Percentiles rank a stretch among this genome's conserved stretches.
These are phyloP conservation scores for Microtus ochrogaster DNA, from an alignment of 2,113 vertebrate genomes.

Conservation along the genomic window DNA sequence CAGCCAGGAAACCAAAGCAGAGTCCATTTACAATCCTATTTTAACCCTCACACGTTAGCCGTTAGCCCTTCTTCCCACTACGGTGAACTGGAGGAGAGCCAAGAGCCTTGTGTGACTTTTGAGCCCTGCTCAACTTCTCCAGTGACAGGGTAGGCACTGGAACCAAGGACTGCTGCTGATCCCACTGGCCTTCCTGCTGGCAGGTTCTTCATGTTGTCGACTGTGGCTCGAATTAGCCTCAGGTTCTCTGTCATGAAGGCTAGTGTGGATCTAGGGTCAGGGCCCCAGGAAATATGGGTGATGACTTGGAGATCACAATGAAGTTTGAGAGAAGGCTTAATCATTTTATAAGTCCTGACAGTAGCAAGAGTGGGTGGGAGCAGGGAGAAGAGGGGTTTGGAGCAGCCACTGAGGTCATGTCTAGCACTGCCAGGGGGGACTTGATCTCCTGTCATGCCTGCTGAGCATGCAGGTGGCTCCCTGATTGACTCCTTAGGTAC, in stretches of 20 bases:
- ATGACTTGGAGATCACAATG: not conserved
- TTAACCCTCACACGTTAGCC: not conserved
- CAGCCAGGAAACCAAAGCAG: too few relatives aligned
- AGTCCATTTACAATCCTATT: too few relatives aligned
- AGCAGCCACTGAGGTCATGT: too few relatives aligned
- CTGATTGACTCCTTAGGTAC: not conserved
- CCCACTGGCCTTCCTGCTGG: not conserved
- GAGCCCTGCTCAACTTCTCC: too few relatives aligned
- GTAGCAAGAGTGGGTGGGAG: too few relatives aligned
- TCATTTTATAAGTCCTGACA: not conserved
- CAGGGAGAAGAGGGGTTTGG: not conserved
- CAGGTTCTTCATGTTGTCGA: not conserved
- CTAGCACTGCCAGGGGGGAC: not conserved
- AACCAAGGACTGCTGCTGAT: not conserved
- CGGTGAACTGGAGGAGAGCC: not conserved
- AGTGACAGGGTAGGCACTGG: fast-evolving
- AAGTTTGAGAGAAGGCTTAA: not conserved
- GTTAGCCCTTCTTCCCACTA: not conserved
- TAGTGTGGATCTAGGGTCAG: not conserved
- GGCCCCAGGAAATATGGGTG: not conserved
- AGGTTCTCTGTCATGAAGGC: not conserved
- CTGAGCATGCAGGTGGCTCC: not conserved
- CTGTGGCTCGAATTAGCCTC: not conserved
- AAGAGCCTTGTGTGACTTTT: too few relatives aligned
- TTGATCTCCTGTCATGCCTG: not conserved